Evolutionary conservation across 2,113 vertebrate genomes (phyloP).

Genomic region (human): GRCh38 chr3:3306501-3307000

Average conservation of each 20-base stretch:
- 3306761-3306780: neutral
- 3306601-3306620: neutral
- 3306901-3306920: constrained; percentile 3
- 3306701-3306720: neutral
- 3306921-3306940: neutral
- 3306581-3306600: neutral
- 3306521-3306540: neutral
- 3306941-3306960: neutral
- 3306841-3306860: neutral
- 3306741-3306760: neutral
- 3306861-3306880: neutral
- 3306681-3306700: neutral
- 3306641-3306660: neutral
- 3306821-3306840: constrained; percentile 6
- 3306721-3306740: neutral
- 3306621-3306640: neutral
- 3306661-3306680: neutral
- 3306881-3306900: neutral
- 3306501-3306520: neutral
- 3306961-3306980: neutral
- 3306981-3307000: neutral
- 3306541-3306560: neutral
- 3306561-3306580: neutral
- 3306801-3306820: neutral
- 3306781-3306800: neutral